Base-by-base conservation (phyloP, 1,140 invertebrate genomes). In the Aphidius gifuensis region DNA sequence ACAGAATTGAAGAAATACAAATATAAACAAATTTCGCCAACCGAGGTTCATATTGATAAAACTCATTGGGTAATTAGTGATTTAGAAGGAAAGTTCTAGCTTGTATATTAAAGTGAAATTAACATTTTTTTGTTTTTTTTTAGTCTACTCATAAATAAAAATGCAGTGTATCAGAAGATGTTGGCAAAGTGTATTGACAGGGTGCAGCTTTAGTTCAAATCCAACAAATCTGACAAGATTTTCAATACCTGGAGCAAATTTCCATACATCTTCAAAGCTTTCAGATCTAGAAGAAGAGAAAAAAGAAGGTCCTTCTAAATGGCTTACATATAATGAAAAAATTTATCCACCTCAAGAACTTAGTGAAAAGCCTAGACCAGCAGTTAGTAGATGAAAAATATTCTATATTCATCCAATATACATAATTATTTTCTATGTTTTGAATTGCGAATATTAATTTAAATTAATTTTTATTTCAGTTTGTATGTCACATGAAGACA, bases 401-500 rank as follows among this genome's bases (percentile, higher is more conserved):
- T 59, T 63, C 48, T 40, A 11, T 62, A 46, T 61, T 47, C 44
- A 54, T 60, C 16, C 16, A 16, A 61, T 54, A 58, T 46, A 45
- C 40, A 21, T 44, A 40, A 59, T 55, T 55, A 49, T 39, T 16
- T 57, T 58, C 5, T 60, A 60, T 4, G 2, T 4, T 4, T 4
- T 32, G 2, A 32, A 32, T 4, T 32, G 23, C 4, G 23, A 32
- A 32, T 32, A 3, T 3, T 32, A 4, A 32, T 32, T 48, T 58
- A 47, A 46, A 57, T 47, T 42, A 56, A 39, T 63, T 21, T 32
- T 32, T 32, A 60, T 88, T 88, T 60, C 73, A 94, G 93, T 96
- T 86, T 83, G 85, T 96, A 1, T 94, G 91, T 67, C 92, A 96
- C 77, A 83, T 87, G 78, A 88, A 88, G 70, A 78, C 80, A 43